phyloP scores from a whole-genome alignment of 2,888 invertebrate species.

The Boloria selene region DNA sequence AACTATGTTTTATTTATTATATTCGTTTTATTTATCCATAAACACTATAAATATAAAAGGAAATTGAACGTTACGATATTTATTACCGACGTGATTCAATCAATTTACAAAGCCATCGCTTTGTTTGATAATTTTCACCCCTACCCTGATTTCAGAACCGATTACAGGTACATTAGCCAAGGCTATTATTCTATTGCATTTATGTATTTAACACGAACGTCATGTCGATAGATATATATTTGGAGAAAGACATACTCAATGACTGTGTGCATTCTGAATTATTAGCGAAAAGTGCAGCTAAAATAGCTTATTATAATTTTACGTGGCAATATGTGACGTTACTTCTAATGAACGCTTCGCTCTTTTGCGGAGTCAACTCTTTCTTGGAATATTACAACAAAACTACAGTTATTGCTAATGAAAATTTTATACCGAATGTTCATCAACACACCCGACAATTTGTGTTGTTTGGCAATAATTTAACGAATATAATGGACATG shows the following conservation, averaged over 20 bases:
- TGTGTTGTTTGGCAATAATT: slow-evolving; percentile 55
- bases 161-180: slow-evolving; percentile 34
- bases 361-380: slow-evolving; percentile 51
- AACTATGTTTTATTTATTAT: no score
- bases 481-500: slow-evolving; percentile 48
- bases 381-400: slow-evolving; percentile 57
- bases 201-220: slow-evolving; percentile 33
- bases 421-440: slow-evolving; percentile 46
- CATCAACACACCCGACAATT: slow-evolving; percentile 51
- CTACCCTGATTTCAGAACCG: slow-evolving; percentile 37
- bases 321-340: slow-evolving; percentile 60
- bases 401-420: slow-evolving; percentile 52
- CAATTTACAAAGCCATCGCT: slow-evolving; percentile 12
- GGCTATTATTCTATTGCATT: slow-evolving; percentile 37
- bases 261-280: slow-evolving; percentile 39
- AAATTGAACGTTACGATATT: not conserved
- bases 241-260: slow-evolving; percentile 24
- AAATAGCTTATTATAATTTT: slow-evolving; percentile 61
- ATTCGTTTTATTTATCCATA: not conserved
- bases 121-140: slow-evolving; percentile 12
- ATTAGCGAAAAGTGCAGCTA: slow-evolving; percentile 56
- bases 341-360: slow-evolving; percentile 58
- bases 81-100: slow-evolving; percentile 15
- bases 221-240: slow-evolving; percentile 27
- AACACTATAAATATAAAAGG: not conserved